phyloP scores from a whole-genome alignment of 1,140 invertebrate genomes.

The Diabrotica undecimpunctata region DNA sequence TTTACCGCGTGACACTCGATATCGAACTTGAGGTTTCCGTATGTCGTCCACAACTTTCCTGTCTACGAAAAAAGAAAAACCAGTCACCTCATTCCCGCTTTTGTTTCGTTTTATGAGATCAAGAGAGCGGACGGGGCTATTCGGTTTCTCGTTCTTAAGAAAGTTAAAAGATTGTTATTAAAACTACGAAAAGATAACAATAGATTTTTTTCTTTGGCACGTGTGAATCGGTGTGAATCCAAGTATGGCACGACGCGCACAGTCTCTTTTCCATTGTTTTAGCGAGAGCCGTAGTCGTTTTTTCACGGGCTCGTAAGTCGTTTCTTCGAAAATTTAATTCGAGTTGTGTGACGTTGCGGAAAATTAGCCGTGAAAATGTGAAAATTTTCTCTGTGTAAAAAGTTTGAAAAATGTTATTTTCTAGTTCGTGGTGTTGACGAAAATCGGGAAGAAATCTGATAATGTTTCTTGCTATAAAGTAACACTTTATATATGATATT shows the following conservation, averaged over 20 bases:
- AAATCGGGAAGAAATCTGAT: no score
- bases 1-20: no score
- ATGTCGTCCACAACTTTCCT: no score
- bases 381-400: no score
- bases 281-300: slow-evolving; percentile 1
- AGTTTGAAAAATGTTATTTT: no score
- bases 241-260: slow-evolving; percentile 24
- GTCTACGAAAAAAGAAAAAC: no score
- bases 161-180: background rate
- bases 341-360: no score
- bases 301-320: background rate
- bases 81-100: background rate
- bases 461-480: no score
- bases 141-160: background rate
- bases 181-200: slow-evolving; percentile 10
- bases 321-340: background rate
- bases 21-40: no score
- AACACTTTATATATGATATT: no score
- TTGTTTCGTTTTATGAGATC: background rate
- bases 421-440: no score
- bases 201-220: slow-evolving; percentile 9
- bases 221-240: slow-evolving; percentile 33
- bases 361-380: no score
- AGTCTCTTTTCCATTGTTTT: slow-evolving; percentile 5
- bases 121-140: background rate